phyloP scores from a whole-genome alignment of 2,888 invertebrate species.

The Phalangium opilio region DNA sequence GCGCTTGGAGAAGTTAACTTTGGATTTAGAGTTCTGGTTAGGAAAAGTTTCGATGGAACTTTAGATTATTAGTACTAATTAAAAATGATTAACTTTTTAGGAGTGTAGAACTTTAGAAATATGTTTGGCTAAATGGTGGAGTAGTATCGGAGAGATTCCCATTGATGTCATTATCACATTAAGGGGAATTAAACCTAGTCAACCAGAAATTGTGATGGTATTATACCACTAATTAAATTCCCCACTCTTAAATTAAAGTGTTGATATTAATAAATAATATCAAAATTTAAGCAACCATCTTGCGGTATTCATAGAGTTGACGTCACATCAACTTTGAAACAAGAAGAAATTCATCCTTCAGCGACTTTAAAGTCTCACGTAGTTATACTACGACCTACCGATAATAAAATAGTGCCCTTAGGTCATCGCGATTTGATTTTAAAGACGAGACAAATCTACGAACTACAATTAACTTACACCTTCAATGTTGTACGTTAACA shows the following conservation, averaged over 20 bases:
- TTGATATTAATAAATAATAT: no score
- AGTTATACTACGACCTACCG: slow-evolving; percentile 48
- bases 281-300: slow-evolving; percentile 42
- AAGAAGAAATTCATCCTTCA: slow-evolving; percentile 62
- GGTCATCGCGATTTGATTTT: slow-evolving; percentile 70
- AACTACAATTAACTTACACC: slow-evolving; percentile 69
- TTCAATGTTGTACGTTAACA: slow-evolving; percentile 47
- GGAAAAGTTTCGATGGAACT: slow-evolving; percentile 18
- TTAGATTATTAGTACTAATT: not conserved
- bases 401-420: slow-evolving; percentile 61
- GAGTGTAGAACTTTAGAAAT: slow-evolving; percentile 68
- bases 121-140: slow-evolving; percentile 89
- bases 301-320: slow-evolving; percentile 57
- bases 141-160: slow-evolving; percentile 60
- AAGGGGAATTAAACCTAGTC: slow-evolving; percentile 60
- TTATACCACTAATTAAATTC: not conserved
- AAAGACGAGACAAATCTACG: slow-evolving; percentile 75
- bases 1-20: slow-evolving; percentile 52
- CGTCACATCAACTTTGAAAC: slow-evolving; percentile 47
- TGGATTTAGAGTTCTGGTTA: slow-evolving; percentile 58
- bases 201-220: slow-evolving; percentile 43
- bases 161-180: slow-evolving; percentile 64
- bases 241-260: no score
- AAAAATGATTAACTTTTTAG: slow-evolving; percentile 30
- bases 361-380: slow-evolving; percentile 58